Evolutionary conservation across 2,797 vertebrate species (phyloP).

Genomic region (Bovichtus diacanthus): DNA sequence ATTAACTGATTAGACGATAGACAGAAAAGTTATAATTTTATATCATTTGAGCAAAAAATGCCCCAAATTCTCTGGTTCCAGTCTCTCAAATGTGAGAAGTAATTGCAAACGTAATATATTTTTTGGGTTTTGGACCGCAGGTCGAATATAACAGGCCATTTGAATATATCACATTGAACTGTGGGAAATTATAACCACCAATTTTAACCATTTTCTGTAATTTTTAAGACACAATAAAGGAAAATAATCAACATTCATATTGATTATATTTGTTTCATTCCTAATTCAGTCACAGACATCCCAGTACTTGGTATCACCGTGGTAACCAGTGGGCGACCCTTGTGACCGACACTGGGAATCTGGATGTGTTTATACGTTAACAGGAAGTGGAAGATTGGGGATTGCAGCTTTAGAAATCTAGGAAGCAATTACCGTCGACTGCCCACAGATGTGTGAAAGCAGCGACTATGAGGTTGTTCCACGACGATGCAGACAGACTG

Average conservation of each 20-base stretch:
- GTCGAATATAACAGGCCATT: background rate
- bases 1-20: background rate
- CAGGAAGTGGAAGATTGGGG: conserved; percentile 72
- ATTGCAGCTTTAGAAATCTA: conserved; percentile 68
- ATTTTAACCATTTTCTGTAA: too few relatives aligned
- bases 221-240: background rate
- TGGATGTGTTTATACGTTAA: conserved; percentile 73
- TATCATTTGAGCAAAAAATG: background rate
- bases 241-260: background rate
- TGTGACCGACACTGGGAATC: conserved; percentile 50
- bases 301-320: conserved; percentile 19
- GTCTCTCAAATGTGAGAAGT: background rate
- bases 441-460: conserved; percentile 69
- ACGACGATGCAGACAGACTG: conserved; percentile 24
- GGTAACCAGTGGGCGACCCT: conserved; percentile 51
- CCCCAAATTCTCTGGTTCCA: background rate
- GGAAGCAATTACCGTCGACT: conserved; percentile 71
- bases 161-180: background rate
- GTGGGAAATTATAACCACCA: background rate
- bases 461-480: conserved; percentile 47
- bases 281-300: conserved; percentile 19
- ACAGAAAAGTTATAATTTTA: background rate
- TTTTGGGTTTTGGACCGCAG: background rate
- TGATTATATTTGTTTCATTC: too few relatives aligned
- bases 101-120: too few relatives aligned